Percentiles rank a stretch among this genome's conserved stretches.
Evolutionary conservation across 2,113 vertebrate species (phyloP).

Genomic region (Natator depressus): DNA sequence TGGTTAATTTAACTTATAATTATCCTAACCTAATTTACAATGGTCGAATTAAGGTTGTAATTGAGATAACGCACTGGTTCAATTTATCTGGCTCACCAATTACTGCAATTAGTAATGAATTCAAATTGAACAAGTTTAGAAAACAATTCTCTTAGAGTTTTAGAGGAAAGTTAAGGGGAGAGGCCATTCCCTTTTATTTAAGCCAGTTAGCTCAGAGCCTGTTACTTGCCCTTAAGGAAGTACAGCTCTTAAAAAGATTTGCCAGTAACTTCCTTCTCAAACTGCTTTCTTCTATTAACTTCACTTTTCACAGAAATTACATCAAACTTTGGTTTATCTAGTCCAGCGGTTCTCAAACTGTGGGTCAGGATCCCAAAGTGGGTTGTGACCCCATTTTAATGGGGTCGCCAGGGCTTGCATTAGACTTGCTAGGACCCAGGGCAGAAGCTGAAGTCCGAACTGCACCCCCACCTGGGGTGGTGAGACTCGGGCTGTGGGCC

Average conservation of each 20-base stretch:
- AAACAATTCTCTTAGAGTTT: background rate
- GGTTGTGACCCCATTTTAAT: too few relatives aligned
- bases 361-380: too few relatives aligned
- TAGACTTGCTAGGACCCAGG: too few relatives aligned
- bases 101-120: background rate
- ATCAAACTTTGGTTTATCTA: background rate
- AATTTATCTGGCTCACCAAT: background rate
- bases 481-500: too few relatives aligned
- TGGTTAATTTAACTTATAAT: background rate
- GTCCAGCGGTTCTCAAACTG: too few relatives aligned
- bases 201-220: background rate
- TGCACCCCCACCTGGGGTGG: too few relatives aligned
- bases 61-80: background rate
- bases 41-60: background rate
- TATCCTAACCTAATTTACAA: background rate
- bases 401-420: too few relatives aligned
- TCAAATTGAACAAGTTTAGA: background rate
- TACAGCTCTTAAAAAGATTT: background rate
- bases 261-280: background rate
- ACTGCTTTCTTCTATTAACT: background rate
- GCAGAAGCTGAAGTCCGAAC: too few relatives aligned
- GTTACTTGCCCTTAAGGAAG: background rate
- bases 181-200: too few relatives aligned
- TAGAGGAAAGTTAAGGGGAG: background rate
- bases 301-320: background rate